A percentile compares a stretch with the other conserved stretches of the same genome.
Conservation (phyloP, 2,888 invertebrate species). For the Lymantria dispar region DNA sequence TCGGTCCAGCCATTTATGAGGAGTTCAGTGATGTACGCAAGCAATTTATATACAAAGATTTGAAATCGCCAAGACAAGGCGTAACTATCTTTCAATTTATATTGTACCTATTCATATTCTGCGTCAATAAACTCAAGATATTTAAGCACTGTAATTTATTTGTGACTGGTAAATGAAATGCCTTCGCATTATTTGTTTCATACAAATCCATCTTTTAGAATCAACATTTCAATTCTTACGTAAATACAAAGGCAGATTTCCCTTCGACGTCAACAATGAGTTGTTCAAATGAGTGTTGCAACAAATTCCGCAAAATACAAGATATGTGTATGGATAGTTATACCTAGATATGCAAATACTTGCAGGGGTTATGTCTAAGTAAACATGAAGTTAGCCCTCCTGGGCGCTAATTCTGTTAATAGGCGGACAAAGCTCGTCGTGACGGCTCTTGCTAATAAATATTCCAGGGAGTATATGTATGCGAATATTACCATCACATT, state of each 20-base stretch:
- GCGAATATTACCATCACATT: conserved; percentile 52
- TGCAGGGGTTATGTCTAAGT: conserved; percentile 57
- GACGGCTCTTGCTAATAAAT: conserved; percentile 77
- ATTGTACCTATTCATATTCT: conserved; percentile 13
- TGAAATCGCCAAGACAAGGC: no score
- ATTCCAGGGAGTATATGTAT: conserved; percentile 69
- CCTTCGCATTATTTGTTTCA: conserved; percentile 48
- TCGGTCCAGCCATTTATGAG: no score
- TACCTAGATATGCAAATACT: conserved; percentile 56
- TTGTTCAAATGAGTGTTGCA: conserved; percentile 71
- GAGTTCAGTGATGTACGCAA: no score
- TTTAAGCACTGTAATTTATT: conserved; percentile 23
- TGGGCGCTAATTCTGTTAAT: conserved; percentile 77
- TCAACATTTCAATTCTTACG: conserved; percentile 57
- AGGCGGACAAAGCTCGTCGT: conserved; percentile 77
- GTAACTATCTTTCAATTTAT: conserved; percentile 1
- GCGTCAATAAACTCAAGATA: conserved; percentile 7
- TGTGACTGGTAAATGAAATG: conserved; percentile 26
- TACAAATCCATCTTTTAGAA: conserved; percentile 53
- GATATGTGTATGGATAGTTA: conserved; percentile 61
- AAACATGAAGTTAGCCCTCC: conserved; percentile 60
- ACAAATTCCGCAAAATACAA: conserved; percentile 56
- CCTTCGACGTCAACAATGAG: conserved; percentile 69
- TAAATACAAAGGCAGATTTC: conserved; percentile 66
- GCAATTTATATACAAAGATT: no score